Conservation (phyloP, 2,888 invertebrate genomes). For the Lasioglossum vierecki region DNA sequence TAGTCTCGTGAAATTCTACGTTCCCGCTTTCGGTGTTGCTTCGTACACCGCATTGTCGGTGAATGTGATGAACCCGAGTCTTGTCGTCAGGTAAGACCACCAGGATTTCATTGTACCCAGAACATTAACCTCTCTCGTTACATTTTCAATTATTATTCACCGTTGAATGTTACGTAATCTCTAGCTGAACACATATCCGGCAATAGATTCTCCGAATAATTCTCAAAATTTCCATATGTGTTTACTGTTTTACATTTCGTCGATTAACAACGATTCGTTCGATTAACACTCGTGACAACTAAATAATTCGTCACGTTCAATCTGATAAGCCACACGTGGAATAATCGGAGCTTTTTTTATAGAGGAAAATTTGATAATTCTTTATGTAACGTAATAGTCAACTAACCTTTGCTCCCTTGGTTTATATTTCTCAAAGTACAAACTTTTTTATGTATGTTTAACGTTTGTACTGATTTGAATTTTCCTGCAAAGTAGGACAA, state of each 20-base stretch:
- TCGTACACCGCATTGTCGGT: constrained; percentile 92
- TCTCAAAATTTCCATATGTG: neutral
- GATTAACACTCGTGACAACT: neutral
- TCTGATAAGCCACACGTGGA: neutral
- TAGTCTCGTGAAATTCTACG: constrained; percentile 90
- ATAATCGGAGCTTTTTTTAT: neutral
- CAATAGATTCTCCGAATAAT: neutral
- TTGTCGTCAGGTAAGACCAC: constrained; percentile 88
- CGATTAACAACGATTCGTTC: neutral
- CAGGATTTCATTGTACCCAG: neutral
- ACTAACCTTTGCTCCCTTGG: neutral
- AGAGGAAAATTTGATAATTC: neutral
- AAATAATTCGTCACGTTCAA: neutral
- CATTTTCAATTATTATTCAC: constrained; percentile 18
- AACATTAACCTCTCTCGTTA: constrained; percentile 32
- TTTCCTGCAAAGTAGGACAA: neutral
- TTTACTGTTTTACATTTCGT: neutral
- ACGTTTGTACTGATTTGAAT: neutral
- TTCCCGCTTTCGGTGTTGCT: constrained; percentile 90
- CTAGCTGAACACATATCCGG: neutral
- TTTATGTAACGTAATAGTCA: neutral
- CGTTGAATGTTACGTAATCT: constrained; percentile 52
- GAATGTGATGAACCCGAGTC: constrained; percentile 93
- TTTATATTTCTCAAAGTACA: neutral
- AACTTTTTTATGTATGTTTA: neutral